These are phyloP conservation scores for Acanthaster planci DNA, from an alignment of 35 echinoderm and acorn worm genomes.

Conservation along the genomic window DNA sequence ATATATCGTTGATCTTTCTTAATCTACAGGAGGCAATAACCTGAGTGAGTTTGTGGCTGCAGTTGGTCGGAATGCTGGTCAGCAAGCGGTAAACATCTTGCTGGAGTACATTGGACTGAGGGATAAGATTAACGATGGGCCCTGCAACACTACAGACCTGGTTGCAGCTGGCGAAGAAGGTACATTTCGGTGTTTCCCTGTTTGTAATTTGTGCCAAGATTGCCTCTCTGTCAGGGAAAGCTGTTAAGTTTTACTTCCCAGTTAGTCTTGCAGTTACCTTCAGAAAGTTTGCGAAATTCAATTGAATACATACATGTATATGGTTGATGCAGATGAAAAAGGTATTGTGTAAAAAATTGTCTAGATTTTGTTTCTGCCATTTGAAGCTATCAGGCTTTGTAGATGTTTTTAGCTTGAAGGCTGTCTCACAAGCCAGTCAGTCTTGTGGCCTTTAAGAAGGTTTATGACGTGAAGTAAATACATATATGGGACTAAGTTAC, in stretches of 20 bases:
- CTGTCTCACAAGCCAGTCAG: too few species aligned
- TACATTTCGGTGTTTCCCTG: neutral
- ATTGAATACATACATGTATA: too few species aligned
- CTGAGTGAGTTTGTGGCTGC: neutral
- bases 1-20: neutral
- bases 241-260: neutral
- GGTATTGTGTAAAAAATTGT: too few species aligned
- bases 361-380: too few species aligned
- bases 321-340: too few species aligned
- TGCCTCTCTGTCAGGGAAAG: neutral
- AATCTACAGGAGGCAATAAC: neutral
- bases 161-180: neutral
- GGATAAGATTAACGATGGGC: constrained; percentile 7
- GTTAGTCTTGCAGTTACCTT: too few species aligned
- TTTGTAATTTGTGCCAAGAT: neutral
- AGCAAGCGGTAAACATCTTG: neutral
- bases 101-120: constrained; percentile 25
- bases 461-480: too few species aligned
- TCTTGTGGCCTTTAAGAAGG: too few species aligned
- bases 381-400: too few species aligned
- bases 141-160: too few species aligned
- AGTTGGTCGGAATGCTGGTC: constrained; percentile 3
- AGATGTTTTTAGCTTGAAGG: too few species aligned
- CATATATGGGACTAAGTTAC: too few species aligned
- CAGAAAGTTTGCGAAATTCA: neutral